These are phyloP conservation scores for Pseudomugil gertrudae DNA, from an alignment of 2,797 vertebrate genomes.

Conservation along the genomic window DNA sequence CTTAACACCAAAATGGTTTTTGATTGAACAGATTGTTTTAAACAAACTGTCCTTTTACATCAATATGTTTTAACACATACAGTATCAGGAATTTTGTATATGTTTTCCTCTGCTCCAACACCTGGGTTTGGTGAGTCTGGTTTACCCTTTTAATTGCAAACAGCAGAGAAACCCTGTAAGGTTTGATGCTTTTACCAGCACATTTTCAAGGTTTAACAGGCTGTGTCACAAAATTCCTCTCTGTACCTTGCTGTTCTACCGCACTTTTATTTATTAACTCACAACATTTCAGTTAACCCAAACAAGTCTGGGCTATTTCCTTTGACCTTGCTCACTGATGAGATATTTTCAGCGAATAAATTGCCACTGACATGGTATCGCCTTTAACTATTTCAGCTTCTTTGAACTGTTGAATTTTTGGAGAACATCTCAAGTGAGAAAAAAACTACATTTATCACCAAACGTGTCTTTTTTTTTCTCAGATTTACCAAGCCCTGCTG, in stretches of 20 bases:
- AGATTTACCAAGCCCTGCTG: not conserved
- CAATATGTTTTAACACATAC: not conserved
- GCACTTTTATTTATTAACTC: conserved; percentile 44
- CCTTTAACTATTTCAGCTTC: conserved; percentile 13
- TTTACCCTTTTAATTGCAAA: conserved; percentile 28
- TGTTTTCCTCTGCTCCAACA: conserved; percentile 2
- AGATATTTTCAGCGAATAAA: conserved; percentile 36
- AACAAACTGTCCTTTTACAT: conserved; percentile 10
- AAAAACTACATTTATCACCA: not conserved
- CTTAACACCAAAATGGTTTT: conserved; percentile 9
- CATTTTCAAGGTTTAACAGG: conserved; percentile 55
- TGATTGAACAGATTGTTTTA: not conserved
- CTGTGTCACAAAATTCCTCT: conserved; percentile 27
- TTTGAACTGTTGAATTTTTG: conserved; percentile 3
- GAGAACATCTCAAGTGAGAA: conserved; percentile 7
- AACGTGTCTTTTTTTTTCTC: not conserved
- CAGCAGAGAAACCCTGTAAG: conserved; percentile 11
- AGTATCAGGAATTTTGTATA: conserved; percentile 16
- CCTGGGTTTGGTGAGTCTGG: conserved; percentile 23
- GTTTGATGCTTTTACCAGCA: conserved; percentile 20
- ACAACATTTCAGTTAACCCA: conserved; percentile 26
- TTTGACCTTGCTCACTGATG: conserved; percentile 26
- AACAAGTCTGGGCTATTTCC: conserved; percentile 33
- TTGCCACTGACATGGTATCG: conserved; percentile 13
- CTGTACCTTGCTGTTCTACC: conserved; percentile 17